phyloP scores from a whole-genome alignment of 2,113 vertebrate genomes.

The Zeus faber region DNA sequence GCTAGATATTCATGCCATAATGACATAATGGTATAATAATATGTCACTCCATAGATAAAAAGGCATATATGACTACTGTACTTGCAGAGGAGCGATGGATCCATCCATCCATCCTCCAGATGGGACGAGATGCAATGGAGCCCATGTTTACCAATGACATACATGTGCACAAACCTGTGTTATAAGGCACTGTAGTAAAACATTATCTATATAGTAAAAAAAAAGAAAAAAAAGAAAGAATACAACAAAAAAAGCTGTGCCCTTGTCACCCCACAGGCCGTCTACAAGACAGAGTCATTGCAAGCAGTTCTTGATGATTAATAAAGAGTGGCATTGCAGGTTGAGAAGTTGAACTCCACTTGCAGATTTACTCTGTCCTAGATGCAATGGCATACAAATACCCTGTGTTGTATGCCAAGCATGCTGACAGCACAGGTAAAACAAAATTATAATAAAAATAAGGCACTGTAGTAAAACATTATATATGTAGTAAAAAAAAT shows the following conservation, averaged over 20 bases:
- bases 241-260: too few species aligned
- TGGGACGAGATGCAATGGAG: constrained; percentile 23
- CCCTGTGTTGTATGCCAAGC: too few species aligned
- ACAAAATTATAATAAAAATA: too few species aligned
- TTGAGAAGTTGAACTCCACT: too few species aligned
- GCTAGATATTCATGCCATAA: background rate
- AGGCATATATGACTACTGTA: constrained; percentile 30
- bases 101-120: constrained; percentile 19
- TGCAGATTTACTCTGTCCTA: too few species aligned
- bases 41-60: constrained; percentile 16
- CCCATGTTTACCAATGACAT: constrained; percentile 12
- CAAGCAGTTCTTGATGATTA: too few species aligned
- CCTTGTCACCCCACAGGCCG: too few species aligned
- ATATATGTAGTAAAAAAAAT: constrained; percentile 57
- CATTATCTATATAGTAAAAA: constrained; percentile 62
- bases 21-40: background rate
- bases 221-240: constrained; percentile 16
- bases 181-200: constrained; percentile 53
- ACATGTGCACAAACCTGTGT: constrained; percentile 2
- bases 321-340: too few species aligned
- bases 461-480: constrained; percentile 64
- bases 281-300: too few species aligned
- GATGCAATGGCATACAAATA: too few species aligned
- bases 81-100: constrained; percentile 34
- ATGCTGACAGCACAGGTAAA: too few species aligned